phyloP scores from a whole-genome alignment of 2,888 invertebrate species.

The Drosophila nr. fundita region DNA sequence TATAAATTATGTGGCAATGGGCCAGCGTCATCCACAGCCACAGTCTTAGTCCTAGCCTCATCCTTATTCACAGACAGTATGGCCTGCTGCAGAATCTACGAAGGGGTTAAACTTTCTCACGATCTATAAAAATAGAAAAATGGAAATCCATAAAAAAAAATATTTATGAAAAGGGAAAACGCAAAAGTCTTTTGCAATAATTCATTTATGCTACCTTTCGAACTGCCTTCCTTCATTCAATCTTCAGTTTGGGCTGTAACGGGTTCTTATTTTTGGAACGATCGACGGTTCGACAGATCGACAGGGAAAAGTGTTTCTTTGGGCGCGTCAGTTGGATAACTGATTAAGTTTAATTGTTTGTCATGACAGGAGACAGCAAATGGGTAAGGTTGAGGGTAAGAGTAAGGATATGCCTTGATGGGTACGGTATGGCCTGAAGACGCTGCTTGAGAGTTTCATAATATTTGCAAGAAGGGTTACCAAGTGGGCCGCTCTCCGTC shows the following conservation, averaged over 20 bases:
- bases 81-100: constrained; percentile 9
- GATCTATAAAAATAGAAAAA: constrained; percentile 67
- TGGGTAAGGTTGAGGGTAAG: not conserved
- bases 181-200: constrained; percentile 56
- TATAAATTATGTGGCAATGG: constrained; percentile 79
- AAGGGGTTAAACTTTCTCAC: constrained; percentile 81
- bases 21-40: constrained; percentile 43
- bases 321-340: constrained; percentile 54
- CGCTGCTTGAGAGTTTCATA: constrained; percentile 51
- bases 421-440: not conserved
- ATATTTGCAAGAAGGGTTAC: constrained; percentile 56
- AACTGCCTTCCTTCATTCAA: constrained; percentile 7
- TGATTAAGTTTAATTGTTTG: constrained; percentile 69
- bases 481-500: constrained; percentile 14
- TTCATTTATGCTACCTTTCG: constrained; percentile 40
- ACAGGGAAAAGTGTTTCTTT: constrained; percentile 65
- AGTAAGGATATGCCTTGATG: not conserved
- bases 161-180: constrained; percentile 49
- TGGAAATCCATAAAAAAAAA: constrained; percentile 60
- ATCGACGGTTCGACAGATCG: constrained; percentile 45
- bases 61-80: constrained; percentile 11
- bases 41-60: constrained; percentile 5
- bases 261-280: constrained; percentile 41
- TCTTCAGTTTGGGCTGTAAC: constrained; percentile 39
- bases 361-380: constrained; percentile 32